Evolutionary conservation across 2,113 vertebrate genomes (phyloP).

Genomic region (Sapajus apella): DNA sequence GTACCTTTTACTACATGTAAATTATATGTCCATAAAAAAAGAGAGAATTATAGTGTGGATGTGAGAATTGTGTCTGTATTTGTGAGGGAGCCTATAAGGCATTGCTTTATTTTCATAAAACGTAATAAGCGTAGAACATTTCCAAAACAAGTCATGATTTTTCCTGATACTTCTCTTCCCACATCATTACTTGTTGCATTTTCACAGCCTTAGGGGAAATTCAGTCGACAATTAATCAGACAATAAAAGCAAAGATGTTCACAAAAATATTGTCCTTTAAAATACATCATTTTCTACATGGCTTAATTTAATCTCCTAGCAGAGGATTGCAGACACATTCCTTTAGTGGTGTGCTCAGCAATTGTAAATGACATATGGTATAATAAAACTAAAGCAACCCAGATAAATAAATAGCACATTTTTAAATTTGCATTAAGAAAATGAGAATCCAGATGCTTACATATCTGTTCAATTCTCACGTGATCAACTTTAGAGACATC

Average conservation of each 20-base stretch:
- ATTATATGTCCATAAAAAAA: neutral
- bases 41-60: neutral
- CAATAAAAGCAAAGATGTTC: constrained; percentile 59
- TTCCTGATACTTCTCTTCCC: neutral
- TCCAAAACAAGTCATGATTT: neutral
- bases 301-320: constrained; percentile 59
- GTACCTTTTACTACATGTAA: neutral
- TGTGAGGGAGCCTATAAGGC: neutral
- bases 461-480: neutral
- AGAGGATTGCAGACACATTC: neutral
- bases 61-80: neutral
- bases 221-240: constrained; percentile 57
- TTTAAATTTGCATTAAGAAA: neutral
- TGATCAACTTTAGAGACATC: neutral
- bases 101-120: constrained; percentile 28
- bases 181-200: constrained; percentile 49
- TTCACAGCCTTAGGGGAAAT: constrained; percentile 34
- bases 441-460: neutral
- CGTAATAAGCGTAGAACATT: neutral
- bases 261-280: constrained; percentile 52
- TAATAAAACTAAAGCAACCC: constrained; percentile 51
- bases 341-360: constrained; percentile 12
- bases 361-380: constrained; percentile 39
- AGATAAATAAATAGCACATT: constrained; percentile 41
- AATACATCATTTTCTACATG: constrained; percentile 63